Evolutionary conservation across 2,113 vertebrate genomes (phyloP).

Genomic region (Calcarius ornatus): DNA sequence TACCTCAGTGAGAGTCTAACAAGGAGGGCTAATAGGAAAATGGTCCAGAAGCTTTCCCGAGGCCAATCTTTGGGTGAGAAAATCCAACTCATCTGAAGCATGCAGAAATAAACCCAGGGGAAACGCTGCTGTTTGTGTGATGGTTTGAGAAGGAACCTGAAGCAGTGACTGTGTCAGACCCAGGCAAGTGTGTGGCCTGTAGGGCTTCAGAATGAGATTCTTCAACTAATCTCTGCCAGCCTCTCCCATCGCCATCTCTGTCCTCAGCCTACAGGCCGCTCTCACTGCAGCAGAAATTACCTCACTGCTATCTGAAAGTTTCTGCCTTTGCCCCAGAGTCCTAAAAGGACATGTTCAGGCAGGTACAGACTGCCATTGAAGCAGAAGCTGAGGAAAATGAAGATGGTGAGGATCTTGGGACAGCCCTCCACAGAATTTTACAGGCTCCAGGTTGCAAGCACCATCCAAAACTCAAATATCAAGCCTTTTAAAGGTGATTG

Average conservation of each 20-base stretch:
- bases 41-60: background rate
- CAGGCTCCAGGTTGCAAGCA: background rate
- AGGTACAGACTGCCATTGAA: background rate
- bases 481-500: background rate
- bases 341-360: background rate
- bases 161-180: background rate
- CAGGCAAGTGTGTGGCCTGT: fast-evolving
- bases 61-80: background rate
- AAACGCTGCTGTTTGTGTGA: background rate
- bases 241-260: background rate
- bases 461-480: background rate
- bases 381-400: background rate
- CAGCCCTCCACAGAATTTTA: background rate
- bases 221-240: background rate
- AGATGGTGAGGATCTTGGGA: background rate
- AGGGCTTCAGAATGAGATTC: background rate
- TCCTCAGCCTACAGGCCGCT: background rate
- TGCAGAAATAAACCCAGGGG: background rate
- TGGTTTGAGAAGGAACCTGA: background rate
- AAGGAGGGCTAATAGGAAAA: background rate
- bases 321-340: background rate
- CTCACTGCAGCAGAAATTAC: background rate
- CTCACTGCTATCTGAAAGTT: background rate
- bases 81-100: background rate
- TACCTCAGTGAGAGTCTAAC: background rate